Conservation (phyloP, 2,797 vertebrate genomes). For the Eptatretus atami region DNA sequence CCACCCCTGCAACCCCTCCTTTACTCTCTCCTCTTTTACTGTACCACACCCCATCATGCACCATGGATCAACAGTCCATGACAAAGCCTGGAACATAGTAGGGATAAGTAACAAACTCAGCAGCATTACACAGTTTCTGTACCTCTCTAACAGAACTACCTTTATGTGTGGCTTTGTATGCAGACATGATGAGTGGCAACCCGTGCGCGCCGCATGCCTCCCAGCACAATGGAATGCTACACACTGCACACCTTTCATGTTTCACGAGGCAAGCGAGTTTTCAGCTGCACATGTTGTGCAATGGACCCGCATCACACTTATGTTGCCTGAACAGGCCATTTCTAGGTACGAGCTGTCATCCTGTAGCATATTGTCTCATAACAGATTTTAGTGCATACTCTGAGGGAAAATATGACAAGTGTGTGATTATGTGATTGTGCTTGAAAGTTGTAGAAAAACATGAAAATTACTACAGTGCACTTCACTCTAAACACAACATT, state of each 20-base stretch:
- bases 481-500: no score
- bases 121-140: no score
- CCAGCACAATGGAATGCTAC: conserved; percentile 77
- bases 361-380: no score
- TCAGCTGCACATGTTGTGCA: conserved; percentile 67
- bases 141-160: background rate
- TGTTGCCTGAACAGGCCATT: conserved; percentile 72
- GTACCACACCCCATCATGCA: background rate
- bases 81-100: no score
- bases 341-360: conserved; percentile 27
- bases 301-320: conserved; percentile 76
- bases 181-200: conserved; percentile 75
- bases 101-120: no score
- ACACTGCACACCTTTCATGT: conserved; percentile 85
- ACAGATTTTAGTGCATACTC: no score
- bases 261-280: conserved; percentile 87
- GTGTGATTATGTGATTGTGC: no score
- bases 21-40: background rate
- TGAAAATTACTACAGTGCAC: no score
- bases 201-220: conserved; percentile 75
- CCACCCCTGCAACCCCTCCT: no score
- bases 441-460: no score
- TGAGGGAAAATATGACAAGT: no score
- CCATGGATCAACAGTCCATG: background rate
- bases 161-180: conserved; percentile 9